Percentiles rank a stretch among this genome's conserved stretches.
phyloP scores from a whole-genome alignment of 92 coral and sea anemone species.

The Epizoanthus rinbou region DNA sequence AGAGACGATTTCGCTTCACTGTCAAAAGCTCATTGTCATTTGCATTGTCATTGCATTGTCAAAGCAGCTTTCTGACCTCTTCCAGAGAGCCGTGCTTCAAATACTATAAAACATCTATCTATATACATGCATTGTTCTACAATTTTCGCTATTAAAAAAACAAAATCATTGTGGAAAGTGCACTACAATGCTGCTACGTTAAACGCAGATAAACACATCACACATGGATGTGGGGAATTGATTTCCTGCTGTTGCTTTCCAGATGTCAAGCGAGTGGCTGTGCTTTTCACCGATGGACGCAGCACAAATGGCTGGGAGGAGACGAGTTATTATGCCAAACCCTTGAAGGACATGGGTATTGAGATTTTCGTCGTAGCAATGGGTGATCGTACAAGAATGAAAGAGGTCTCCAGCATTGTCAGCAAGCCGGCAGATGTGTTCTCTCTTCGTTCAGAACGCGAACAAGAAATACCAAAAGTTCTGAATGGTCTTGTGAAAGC shows the following conservation, averaged over 20 bases:
- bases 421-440: constrained; percentile 7
- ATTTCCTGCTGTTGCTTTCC: not conserved
- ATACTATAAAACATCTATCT: too few relatives aligned
- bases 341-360: constrained; percentile 18
- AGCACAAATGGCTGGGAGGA: constrained; percentile 4
- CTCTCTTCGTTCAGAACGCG: not conserved
- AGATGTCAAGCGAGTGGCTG: constrained; percentile 15
- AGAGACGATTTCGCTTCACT: too few relatives aligned
- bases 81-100: too few relatives aligned
- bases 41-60: too few relatives aligned
- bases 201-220: too few relatives aligned
- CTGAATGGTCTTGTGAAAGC: constrained; percentile 6
- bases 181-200: too few relatives aligned
- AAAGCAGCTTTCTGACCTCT: too few relatives aligned
- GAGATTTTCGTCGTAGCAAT: constrained; percentile 4
- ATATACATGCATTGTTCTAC: too few relatives aligned
- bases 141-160: too few relatives aligned
- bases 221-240: too few relatives aligned
- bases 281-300: constrained; percentile 4
- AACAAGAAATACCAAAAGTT: not conserved
- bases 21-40: too few relatives aligned
- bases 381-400: not conserved
- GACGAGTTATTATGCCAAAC: not conserved
- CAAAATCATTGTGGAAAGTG: too few relatives aligned
- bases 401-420: not conserved